Evolutionary conservation across 2,797 vertebrate genomes (phyloP).

Genomic region (Clarias fuscus): DNA sequence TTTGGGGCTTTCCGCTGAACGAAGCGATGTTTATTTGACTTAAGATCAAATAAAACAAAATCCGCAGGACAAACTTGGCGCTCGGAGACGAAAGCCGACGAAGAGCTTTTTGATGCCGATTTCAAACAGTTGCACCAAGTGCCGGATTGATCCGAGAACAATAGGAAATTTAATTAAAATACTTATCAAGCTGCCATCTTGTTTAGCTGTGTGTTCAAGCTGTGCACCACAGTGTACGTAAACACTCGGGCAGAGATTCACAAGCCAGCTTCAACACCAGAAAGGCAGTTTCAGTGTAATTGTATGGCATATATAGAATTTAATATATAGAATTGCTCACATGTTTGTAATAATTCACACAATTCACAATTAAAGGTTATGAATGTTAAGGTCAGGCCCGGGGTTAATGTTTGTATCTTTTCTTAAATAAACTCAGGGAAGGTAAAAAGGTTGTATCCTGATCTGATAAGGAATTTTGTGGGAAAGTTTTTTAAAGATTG

Average conservation of each 20-base stretch:
- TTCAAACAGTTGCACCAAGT: constrained; percentile 6
- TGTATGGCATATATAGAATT: no score
- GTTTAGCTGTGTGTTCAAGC: not conserved
- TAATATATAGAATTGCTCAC: not conserved
- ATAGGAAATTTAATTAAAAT: constrained; percentile 11
- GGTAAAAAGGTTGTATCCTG: not conserved
- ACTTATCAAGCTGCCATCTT: not conserved
- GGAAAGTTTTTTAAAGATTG: not conserved
- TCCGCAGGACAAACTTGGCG: not conserved
- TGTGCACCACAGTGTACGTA: not conserved
- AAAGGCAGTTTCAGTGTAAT: not conserved
- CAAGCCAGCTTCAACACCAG: not conserved
- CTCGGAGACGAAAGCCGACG: not conserved
- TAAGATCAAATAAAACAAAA: constrained; percentile 25
- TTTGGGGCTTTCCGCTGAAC: not conserved
- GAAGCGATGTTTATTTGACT: not conserved
- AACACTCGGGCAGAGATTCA: not conserved
- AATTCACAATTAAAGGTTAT: not conserved
- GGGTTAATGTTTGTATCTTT: not conserved
- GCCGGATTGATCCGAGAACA: constrained; percentile 13
- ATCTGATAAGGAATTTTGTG: not conserved
- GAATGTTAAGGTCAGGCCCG: not conserved
- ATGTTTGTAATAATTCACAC: not conserved
- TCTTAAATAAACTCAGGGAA: not conserved
- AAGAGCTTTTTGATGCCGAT: constrained; percentile 12